These are phyloP conservation scores for Polypterus senegalus DNA, from an alignment of 2,113 vertebrate species.

Conservation along the genomic window DNA sequence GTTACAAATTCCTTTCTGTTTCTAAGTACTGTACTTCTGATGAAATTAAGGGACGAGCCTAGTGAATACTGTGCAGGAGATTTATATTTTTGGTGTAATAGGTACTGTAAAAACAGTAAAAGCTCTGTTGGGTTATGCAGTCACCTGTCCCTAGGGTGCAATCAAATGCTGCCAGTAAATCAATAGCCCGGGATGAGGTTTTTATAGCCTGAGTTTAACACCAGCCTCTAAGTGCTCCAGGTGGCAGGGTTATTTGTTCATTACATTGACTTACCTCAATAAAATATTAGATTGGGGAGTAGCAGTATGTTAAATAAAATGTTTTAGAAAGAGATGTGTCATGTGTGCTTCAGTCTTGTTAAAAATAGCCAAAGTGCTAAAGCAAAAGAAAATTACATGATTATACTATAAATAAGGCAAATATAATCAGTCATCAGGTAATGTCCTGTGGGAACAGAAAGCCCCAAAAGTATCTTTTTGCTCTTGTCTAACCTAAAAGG, in stretches of 20 bases:
- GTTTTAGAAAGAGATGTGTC: slow-evolving; percentile 20
- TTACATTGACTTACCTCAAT: slow-evolving; percentile 70
- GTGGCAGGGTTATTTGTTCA: slow-evolving; percentile 69
- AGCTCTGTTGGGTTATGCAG: slow-evolving; percentile 49
- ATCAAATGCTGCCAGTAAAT: slow-evolving; percentile 69
- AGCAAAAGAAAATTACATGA: not conserved
- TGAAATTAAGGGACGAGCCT: slow-evolving; percentile 24
- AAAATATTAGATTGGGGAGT: slow-evolving; percentile 53
- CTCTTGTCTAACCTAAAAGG: not conserved
- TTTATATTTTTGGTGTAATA: slow-evolving; percentile 75
- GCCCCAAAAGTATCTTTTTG: not conserved
- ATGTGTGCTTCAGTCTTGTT: slow-evolving; percentile 18
- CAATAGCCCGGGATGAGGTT: slow-evolving; percentile 63
- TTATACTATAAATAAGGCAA: not conserved
- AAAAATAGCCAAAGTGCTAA: not conserved
- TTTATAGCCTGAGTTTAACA: slow-evolving; percentile 66
- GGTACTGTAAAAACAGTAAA: slow-evolving; percentile 64
- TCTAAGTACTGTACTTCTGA: too few species aligned
- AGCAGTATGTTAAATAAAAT: slow-evolving; percentile 30
- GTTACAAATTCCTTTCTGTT: too few species aligned
- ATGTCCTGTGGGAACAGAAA: not conserved
- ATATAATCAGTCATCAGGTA: not conserved
- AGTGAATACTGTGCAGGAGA: slow-evolving; percentile 57
- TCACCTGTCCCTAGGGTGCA: slow-evolving; percentile 57
- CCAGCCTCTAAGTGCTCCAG: slow-evolving; percentile 58